A percentile compares a stretch with the other conserved stretches of the same genome.
Conservation (phyloP, 2,797 vertebrate species). For the Melanotaenia parkinsoni region DNA sequence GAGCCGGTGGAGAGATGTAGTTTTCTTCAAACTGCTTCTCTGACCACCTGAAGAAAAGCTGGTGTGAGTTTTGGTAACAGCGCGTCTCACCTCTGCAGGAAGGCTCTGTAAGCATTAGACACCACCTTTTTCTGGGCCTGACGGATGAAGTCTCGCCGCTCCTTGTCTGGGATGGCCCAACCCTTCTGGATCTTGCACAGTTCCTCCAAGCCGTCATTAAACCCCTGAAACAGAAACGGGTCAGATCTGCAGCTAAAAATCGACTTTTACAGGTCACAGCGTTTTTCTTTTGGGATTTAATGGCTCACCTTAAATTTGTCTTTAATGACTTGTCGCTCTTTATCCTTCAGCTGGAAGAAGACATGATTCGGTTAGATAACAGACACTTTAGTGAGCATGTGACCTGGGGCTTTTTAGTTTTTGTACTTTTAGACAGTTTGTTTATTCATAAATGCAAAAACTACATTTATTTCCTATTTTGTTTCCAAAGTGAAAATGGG, state of each 20-base stretch:
- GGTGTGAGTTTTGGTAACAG: no score
- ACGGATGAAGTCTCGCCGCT: slow-evolving; percentile 92
- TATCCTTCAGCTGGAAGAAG: slow-evolving; percentile 91
- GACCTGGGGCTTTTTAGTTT: no score
- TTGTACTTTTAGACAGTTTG: no score
- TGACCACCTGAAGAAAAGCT: no score
- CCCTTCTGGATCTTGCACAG: slow-evolving; percentile 97
- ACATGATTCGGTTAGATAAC: not conserved
- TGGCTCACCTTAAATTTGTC: slow-evolving; percentile 96
- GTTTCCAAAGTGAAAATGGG: no score
- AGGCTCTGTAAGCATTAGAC: slow-evolving; percentile 89
- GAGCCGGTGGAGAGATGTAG: no score
- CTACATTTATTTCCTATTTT: no score
- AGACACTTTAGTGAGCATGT: no score
- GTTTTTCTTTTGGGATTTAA: accelerated
- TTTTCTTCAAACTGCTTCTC: no score
- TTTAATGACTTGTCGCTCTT: slow-evolving; percentile 96
- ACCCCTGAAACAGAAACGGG: slow-evolving; percentile 83
- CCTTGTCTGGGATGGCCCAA: slow-evolving; percentile 97
- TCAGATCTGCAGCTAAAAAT: not conserved
- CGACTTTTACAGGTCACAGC: not conserved
- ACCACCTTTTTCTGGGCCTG: slow-evolving; percentile 91
- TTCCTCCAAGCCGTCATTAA: slow-evolving; percentile 96
- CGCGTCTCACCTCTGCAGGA: slow-evolving; percentile 87
- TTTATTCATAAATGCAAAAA: no score